Base-by-base conservation (phyloP, 1,140 invertebrate genomes). In the Musca vetustissima region DNA sequence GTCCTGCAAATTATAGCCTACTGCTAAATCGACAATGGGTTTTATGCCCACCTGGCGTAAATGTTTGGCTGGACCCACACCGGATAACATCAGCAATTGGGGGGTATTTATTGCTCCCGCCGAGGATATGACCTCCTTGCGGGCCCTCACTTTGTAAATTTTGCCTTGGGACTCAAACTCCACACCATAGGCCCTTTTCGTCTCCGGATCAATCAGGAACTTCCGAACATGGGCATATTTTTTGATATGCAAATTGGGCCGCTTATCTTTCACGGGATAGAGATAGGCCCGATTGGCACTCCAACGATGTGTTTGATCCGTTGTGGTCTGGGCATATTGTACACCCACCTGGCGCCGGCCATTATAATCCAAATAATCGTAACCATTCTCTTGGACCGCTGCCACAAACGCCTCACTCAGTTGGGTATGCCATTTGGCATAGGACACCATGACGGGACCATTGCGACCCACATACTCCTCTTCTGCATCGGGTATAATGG, bases 71-170 rank as follows among this genome's bases (percentile, higher is more conserved):
- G 93, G 93, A 0, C 94, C 95, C n/a, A 57, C 87, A 6, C 92
- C 92, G 0, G 93, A 95, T 0, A 96, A 76, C 93, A 96, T 94
- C 57, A 97, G 80, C 36, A 96, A 76, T 72, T 94, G 92, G 0
- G 93, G 90, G 22, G 88, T 89, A 67, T 92, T 93, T 9, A 95
- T 91, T 0, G 91, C 87, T 0, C 93, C 93, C 1, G 92, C 92
- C 1, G 91, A 88, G 9, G 92, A 24, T 25, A 93, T 90, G 0
- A 93, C 87, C 84, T 93, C 92, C 75, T 88, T 91, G 25, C 75
- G 85, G 0, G 88, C 89, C 64, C 92, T 85, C 0, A 90, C 91
- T 17, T 86, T 80, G 0, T 87, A 87, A 75, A 74, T 83, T 71
- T 89, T 91, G 21, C 86, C 86, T 61, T 75, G 78, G 7, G 73